Base-by-base conservation (phyloP, 2,113 vertebrate species). In the Epinephelus fuscoguttatus region DNA sequence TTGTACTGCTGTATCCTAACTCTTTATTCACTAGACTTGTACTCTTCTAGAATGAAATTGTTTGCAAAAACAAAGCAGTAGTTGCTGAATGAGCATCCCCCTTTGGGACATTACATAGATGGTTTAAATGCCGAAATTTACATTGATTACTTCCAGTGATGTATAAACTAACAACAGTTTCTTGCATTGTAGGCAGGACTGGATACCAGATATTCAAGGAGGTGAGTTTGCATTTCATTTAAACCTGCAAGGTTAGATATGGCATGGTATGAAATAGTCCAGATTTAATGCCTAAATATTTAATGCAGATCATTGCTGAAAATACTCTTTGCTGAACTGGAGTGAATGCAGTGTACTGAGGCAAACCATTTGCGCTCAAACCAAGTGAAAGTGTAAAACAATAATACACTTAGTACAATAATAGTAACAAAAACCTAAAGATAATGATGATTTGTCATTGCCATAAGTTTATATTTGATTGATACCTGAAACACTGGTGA, bases 191-290 rank as follows among this genome's bases (percentile, higher is more conserved):
- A 94, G 93, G 72, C 30, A 23, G 76, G 57, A 47, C 55, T 61
- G 55, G 88, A 92, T 52, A 21, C 21, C 64, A 92, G 63, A 74
- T 86, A 76, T 57, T 94, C 94, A 56, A 94, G 74, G 61, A 93
- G 94, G 94, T 93, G 70, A 88, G 87, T 84, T 75, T 1, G 33
- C 19, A 27, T 57, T 66, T 80, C 1, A 18, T 78, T 67, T 78
- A 17, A 50, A 42, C 5, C 19, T 5, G 1, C 2, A 11, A 66
- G 14, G 21, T 37, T 7, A 60, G 10, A 47, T 64, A 18, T 53
- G 11, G 23, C 4, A 13, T 40, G 2, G 21, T 12, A 37, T 55
- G 1, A 74, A 61, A 73, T 14, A 8, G 3, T 18, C 4, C 5
- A 63, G 3, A 37, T 68, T 56, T 17, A 59, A 60, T 50, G 15